Evolutionary conservation across 2,888 invertebrate genomes (phyloP), one percentile per base, ranked within the genome.

Genomic region (Leucophenga montana): DNA sequence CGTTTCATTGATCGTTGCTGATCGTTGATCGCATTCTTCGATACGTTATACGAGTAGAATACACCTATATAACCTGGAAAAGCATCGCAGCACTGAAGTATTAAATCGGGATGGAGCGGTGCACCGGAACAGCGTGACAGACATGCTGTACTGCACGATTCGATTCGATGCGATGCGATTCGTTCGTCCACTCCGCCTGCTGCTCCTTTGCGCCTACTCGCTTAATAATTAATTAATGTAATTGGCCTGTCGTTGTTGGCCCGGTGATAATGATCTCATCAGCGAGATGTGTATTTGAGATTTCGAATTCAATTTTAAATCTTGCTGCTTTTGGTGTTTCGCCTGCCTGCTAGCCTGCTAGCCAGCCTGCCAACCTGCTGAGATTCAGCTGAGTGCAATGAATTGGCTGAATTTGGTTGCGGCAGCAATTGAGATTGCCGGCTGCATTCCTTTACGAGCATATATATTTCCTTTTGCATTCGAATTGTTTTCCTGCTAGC

Each of bases 191-290:
- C 53, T 61, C 61, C 61, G 54, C 33, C 33, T n/a, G 14, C 57
- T 20, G 9, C 57, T 22, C n/a, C 46, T 16, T 22, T 20, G 44
- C 11, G 6, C 44, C 33, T 9, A n/a, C 6, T 61, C 83, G 82
- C 85, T 86, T 87, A 87, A 87, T 87, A 87, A 87, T 87, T 87
- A 87, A 87, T 87, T 87, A 87, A 86, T 87, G 87, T 87, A 87
- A 87, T 87, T 87, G 87, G 86, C 84, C 85, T 87, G 87, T 87
- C 87, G 86, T 87, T 86, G 85, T 85, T 85, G 85, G 39, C 39
- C 73, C 76, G 74, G 75, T 82, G 87, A 87, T 87, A 85, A 83
- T 82, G 82, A 86, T 86, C 87, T 81, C 84, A 84, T 82, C 82
- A 77, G 48, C 13, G 62, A 82, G 81, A 83, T 83, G 76, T 82